Evolutionary conservation across 1,140 invertebrate genomes (phyloP).

Genomic region (Cherax destructor): DNA sequence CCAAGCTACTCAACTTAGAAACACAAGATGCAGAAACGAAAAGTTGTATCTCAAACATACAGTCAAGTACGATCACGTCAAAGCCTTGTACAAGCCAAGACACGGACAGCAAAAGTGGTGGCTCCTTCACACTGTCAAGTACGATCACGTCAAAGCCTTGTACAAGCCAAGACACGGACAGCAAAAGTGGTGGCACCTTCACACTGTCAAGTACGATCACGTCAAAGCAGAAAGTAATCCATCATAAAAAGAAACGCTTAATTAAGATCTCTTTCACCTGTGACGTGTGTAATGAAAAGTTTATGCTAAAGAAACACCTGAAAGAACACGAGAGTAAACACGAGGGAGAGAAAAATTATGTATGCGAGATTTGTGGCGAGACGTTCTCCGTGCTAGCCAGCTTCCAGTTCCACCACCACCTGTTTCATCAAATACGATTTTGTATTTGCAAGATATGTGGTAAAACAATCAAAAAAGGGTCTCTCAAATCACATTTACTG

Average conservation of each 20-base stretch:
- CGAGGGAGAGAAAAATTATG: not conserved
- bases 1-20: not conserved
- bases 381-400: not conserved
- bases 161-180: too few relatives aligned
- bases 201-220: too few relatives aligned
- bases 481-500: not conserved
- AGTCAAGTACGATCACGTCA: not conserved
- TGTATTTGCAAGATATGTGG: not conserved
- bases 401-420: not conserved
- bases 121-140: too few relatives aligned
- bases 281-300: too few relatives aligned
- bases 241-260: too few relatives aligned
- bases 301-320: not conserved
- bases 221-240: too few relatives aligned
- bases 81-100: too few relatives aligned
- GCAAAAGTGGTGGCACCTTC: too few relatives aligned
- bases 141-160: too few relatives aligned
- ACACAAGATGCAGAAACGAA: not conserved
- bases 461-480: not conserved
- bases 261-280: too few relatives aligned
- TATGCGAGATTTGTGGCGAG: not conserved
- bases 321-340: not conserved
- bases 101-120: too few relatives aligned
- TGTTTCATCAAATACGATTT: too few relatives aligned
- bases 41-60: not conserved